A percentile compares a stretch with the other conserved stretches of the same genome.
phyloP scores from a whole-genome alignment of 2,113 vertebrate species.

The Hoplias malabaricus region DNA sequence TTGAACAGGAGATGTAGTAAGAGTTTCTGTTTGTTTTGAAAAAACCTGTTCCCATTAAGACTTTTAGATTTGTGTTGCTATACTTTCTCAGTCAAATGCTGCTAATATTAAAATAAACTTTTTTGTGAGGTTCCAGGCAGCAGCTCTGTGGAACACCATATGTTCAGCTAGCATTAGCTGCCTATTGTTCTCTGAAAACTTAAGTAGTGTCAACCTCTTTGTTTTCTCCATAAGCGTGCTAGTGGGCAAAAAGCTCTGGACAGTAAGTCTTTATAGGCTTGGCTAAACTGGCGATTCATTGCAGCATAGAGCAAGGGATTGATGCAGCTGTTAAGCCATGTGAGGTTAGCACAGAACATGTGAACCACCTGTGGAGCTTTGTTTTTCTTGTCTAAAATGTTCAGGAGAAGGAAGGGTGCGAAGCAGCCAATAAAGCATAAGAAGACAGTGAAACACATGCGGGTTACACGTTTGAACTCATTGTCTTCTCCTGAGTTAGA shows the following conservation, averaged over 20 bases:
- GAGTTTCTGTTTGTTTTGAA: too few relatives aligned
- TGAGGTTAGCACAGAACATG: constrained; percentile 85
- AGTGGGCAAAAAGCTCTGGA: constrained; percentile 58
- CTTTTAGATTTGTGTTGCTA: too few relatives aligned
- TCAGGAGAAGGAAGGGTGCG: constrained; percentile 81
- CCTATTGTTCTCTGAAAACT: neutral
- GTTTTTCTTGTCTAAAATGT: constrained; percentile 74
- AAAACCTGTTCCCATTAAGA: too few relatives aligned
- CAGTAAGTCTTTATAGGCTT: constrained; percentile 75
- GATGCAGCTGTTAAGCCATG: constrained; percentile 87
- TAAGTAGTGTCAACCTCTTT: neutral
- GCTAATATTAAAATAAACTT: neutral
- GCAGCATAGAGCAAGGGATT: constrained; percentile 85
- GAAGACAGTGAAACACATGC: constrained; percentile 85
- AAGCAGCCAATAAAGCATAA: constrained; percentile 81
- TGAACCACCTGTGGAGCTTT: constrained; percentile 75
- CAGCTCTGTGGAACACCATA: neutral
- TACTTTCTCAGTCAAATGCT: too few relatives aligned
- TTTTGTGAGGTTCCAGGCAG: neutral
- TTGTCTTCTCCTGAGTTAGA: constrained; percentile 65
- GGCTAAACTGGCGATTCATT: constrained; percentile 85
- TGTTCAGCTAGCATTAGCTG: neutral
- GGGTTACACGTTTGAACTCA: constrained; percentile 81
- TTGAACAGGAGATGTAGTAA: neutral
- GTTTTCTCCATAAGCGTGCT: constrained; percentile 43